Base-by-base conservation (phyloP, 2,797 vertebrate species). In the Anas georgica region DNA sequence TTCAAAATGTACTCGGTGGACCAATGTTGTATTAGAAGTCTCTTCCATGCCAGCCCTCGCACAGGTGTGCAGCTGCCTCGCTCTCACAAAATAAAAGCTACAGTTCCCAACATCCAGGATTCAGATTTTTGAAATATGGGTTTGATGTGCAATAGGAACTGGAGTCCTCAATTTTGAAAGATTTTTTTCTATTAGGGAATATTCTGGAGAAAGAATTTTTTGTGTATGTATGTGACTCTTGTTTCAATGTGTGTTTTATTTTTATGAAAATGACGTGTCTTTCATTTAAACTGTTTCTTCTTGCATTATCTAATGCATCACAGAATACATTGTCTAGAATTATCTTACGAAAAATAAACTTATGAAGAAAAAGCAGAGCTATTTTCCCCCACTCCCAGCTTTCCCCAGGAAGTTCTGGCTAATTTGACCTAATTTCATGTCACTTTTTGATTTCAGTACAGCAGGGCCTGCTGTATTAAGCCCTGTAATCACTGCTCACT, bases 391-490 rank as follows among this genome's bases (percentile, higher is more conserved):
- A 22, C 3, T 64, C 8, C 14, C 48, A 4, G 0, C 6, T 87
- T 93, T 6, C 35, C n/a, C 64, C 48, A 89, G 87, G 82, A 95
- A 95, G 77, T 85, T 94, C 56, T 85, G 83, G 20, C 37, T 90
- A 90, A 91, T 90, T 5, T 74, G 75, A 85, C 78, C 52, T 91
- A 87, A 91, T 95, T 95, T 93, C 17, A 20, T 68, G 68, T 84
- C 81, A 70, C 68, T 64, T 91, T 93, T 91, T 77, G 18, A 67
- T 91, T 90, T 75, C 75, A 77, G 31, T 86, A 54, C 39, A 64
- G 20, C 48, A 89, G 94, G 66, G 41, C 41, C 66, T 78, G 37
- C 18, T 85, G 72, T 52, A 91, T 58, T 92, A 89, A 91, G 45
- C 21, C 37, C 26, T 75, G 64, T 88, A 90, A 95, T 94, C 86